These are phyloP conservation scores for Ophioninae sp. DNA, from an alignment of 2,888 invertebrate genomes.

Conservation along the genomic window DNA sequence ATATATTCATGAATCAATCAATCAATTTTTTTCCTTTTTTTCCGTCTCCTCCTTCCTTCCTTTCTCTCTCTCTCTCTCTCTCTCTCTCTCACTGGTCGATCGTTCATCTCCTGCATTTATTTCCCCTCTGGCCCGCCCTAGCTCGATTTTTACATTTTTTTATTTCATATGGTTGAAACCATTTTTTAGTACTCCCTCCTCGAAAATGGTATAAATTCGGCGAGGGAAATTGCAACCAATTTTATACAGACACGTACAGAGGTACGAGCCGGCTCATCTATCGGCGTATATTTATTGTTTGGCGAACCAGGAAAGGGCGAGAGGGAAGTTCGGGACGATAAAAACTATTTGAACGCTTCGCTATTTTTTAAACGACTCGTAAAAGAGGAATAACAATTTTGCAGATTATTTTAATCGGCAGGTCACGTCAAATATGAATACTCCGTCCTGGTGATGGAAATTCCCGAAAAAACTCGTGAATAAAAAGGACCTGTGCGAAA, in stretches of 20 bases:
- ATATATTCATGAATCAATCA: too few species aligned
- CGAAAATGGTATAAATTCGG: slow-evolving; percentile 53
- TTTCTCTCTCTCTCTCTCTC: too few species aligned
- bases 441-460: background rate
- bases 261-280: background rate
- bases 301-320: background rate
- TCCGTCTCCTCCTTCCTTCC: too few species aligned
- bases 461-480: background rate
- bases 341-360: background rate
- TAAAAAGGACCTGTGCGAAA: background rate
- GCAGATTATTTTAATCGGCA: background rate
- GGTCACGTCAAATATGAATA: background rate
- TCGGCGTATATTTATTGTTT: background rate
- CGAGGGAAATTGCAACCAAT: slow-evolving; percentile 17
- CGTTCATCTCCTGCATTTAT: too few species aligned
- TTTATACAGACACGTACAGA: background rate
- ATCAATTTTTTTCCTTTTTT: too few species aligned
- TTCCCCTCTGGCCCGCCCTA: background rate
- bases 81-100: too few species aligned
- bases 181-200: slow-evolving; percentile 27
- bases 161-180: background rate
- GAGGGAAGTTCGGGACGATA: background rate
- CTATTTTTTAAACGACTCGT: background rate
- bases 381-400: background rate
- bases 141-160: background rate